Evolutionary conservation across 2,113 vertebrate genomes (phyloP), one percentile per base, ranked within the genome.

Genomic region (Sakesphorus luctuosus): DNA sequence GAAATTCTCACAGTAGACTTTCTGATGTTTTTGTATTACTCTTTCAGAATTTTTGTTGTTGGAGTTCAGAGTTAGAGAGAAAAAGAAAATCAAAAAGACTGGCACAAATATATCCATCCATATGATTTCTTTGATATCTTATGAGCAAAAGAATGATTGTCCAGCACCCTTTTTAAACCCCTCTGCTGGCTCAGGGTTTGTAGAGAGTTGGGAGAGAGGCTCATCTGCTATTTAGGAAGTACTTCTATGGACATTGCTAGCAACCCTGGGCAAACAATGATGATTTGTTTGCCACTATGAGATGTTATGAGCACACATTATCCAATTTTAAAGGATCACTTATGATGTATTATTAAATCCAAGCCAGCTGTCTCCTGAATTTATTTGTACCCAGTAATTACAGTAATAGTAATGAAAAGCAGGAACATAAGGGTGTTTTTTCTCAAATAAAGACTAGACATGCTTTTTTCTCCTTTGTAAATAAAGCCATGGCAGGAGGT

Each of bases 21-120:
- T 26, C 40, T 44, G 31, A 46, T 55, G 20, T 9, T 69, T 78
- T 49, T 46, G 7, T 40, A 10, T 56, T 73, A 40, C 1, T 5
- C 49, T 77, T 80, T 44, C 72, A 80, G 59, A 92, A 69, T 93
- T 96, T 90, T 92, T 96, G 85, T 93, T 96, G 85, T 95, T 96
- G 90, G 2, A 55, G 55, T 76, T 93, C 47, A 74, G 59, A 69
- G 58, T 10, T 15, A 7, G n/a, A 10, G 43, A 6, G 6, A 6
- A 4, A 4, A 26, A 55, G 49, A 75, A 49, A 35, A 26, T 14
- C 7, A 21, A 33, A 50, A 40, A 67, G 43, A 9, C 17, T 59
- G 52, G 52, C 20, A 26, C 9, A 18, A 11, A 28, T 15, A 24
- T 26, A 63, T 23, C 29, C 52, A 78, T 43, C 65, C 26, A 8